Conservation (phyloP, 2,797 vertebrate genomes). For the Halcyon chelicuti region DNA sequence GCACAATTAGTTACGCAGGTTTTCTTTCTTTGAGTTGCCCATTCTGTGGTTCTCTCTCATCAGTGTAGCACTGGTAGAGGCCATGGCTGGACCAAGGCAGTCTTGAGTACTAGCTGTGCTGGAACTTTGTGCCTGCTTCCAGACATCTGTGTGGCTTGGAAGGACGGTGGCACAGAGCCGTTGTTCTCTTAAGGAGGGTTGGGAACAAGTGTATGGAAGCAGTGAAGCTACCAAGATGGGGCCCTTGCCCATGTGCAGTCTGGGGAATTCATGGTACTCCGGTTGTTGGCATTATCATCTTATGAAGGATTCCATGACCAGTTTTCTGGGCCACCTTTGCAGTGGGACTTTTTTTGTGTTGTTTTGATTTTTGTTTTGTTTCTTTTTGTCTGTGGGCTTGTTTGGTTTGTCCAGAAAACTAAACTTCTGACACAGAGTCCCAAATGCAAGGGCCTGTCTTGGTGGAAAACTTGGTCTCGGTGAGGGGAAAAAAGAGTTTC, state of each 20-base stretch:
- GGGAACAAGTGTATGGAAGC: background rate
- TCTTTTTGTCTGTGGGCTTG: too few species aligned
- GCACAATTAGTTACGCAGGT: background rate
- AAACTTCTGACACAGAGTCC: too few species aligned
- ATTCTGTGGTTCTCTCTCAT: background rate
- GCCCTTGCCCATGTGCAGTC: background rate
- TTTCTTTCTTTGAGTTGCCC: background rate
- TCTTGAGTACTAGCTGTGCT: rapidly evolving
- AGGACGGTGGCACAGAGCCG: background rate
- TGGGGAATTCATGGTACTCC: background rate
- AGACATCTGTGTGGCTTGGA: background rate
- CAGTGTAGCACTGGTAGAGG: background rate
- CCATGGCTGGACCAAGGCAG: background rate
- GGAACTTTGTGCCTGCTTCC: background rate
- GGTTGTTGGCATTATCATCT: too few species aligned
- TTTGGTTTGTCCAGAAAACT: too few species aligned
- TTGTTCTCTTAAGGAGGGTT: background rate
- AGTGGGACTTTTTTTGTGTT: too few species aligned
- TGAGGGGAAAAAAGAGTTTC: background rate
- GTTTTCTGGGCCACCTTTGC: too few species aligned
- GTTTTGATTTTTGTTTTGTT: too few species aligned
- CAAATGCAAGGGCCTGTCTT: background rate
- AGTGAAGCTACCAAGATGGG: background rate
- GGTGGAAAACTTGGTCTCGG: background rate
- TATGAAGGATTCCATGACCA: too few species aligned